Evolutionary conservation across 2,797 vertebrate species (phyloP).

Genomic region (Premnoplex brunnescens): DNA sequence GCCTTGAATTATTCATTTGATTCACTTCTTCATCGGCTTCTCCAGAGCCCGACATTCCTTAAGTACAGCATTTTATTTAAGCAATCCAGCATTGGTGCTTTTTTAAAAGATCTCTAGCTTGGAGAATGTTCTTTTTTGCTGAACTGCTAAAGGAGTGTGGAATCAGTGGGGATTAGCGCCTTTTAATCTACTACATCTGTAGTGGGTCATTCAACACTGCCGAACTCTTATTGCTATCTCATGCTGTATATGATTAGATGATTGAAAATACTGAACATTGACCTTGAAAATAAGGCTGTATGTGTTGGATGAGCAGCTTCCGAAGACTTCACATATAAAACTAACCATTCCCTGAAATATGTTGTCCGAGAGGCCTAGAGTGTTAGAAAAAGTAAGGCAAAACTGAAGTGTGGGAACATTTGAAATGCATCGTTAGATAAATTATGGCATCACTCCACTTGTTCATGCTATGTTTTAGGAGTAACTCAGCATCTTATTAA

Average conservation of each 20-base stretch:
- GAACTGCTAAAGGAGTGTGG: constrained; percentile 57
- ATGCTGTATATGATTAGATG: constrained; percentile 66
- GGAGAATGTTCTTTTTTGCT: constrained; percentile 65
- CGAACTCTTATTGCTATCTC: constrained; percentile 55
- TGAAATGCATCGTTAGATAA: constrained; percentile 5
- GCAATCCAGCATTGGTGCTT: neutral
- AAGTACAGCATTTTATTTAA: constrained; percentile 68
- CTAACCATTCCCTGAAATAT: neutral
- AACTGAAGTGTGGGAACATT: neutral
- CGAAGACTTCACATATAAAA: constrained; percentile 39
- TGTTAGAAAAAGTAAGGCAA: neutral
- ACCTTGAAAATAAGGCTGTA: constrained; percentile 71
- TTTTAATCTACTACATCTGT: constrained; percentile 85
- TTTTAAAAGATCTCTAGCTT: constrained; percentile 5
- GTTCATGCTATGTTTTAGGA: neutral
- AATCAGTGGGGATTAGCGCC: constrained; percentile 75
- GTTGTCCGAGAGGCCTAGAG: neutral
- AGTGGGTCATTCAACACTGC: constrained; percentile 60
- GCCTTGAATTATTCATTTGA: constrained; percentile 22
- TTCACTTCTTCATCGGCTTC: constrained; percentile 59
- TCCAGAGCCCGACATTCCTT: constrained; percentile 76
- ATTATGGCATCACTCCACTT: neutral
- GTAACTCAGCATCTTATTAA: neutral
- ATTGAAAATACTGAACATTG: constrained; percentile 56
- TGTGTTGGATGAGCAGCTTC: constrained; percentile 69